These are phyloP conservation scores for Odontamblyopus lacepedii DNA, from an alignment of 2,797 vertebrate species.

Conservation along the genomic window DNA sequence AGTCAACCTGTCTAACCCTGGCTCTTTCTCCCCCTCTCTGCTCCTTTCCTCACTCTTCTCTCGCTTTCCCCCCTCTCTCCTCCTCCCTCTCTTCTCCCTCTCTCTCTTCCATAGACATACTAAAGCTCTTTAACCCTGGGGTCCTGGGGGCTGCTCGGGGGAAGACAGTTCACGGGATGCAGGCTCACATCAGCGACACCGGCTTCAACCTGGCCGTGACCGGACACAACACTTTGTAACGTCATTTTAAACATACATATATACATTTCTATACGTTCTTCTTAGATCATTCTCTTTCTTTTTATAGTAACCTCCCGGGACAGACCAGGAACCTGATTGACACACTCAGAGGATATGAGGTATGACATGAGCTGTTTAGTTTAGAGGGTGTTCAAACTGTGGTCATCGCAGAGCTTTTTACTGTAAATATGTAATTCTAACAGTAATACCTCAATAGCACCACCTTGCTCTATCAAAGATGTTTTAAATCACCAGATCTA, in stretches of 20 bases:
- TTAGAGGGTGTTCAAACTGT: no score
- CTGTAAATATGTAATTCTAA: no score
- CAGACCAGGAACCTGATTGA: constrained; percentile 81
- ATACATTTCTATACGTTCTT: not conserved
- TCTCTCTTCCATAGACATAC: constrained; percentile 66
- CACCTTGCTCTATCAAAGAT: no score
- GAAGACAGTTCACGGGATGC: constrained; percentile 72
- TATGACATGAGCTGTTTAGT: constrained; percentile 19
- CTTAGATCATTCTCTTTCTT: not conserved
- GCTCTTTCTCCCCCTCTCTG: not conserved
- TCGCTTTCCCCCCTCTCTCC: no score
- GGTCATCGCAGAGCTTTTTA: no score
- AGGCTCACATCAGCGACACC: constrained; percentile 72
- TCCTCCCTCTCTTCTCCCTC: not conserved
- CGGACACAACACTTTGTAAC: constrained; percentile 82
- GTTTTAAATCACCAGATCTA: no score
- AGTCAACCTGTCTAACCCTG: no score
- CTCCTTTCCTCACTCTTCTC: not conserved
- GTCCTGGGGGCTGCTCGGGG: constrained; percentile 75
- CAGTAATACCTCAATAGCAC: no score
- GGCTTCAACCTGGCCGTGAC: constrained; percentile 84
- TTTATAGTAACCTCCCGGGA: constrained; percentile 73
- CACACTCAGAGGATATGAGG: constrained; percentile 75
- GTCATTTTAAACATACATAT: not conserved
- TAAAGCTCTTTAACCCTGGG: constrained; percentile 80